These are phyloP conservation scores for Gallinago jamesoni DNA, from an alignment of 2,113 vertebrate species.

Conservation along the genomic window DNA sequence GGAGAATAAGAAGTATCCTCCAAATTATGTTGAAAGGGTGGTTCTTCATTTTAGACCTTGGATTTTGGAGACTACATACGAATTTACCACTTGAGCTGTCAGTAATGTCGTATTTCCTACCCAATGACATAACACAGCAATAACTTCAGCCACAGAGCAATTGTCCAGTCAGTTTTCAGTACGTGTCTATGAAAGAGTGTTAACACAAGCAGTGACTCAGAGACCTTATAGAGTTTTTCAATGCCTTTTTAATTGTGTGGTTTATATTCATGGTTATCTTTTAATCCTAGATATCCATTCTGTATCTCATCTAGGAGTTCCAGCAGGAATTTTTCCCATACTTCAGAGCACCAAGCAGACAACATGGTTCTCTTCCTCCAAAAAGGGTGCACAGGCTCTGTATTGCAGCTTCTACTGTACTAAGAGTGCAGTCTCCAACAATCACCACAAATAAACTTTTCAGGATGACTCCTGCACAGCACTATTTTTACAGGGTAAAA, in stretches of 20 bases:
- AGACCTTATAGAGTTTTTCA: neutral
- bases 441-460: neutral
- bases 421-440: neutral
- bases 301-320: neutral
- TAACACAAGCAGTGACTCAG: neutral
- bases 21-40: neutral
- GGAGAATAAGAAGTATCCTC: neutral
- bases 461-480: neutral
- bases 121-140: neutral
- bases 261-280: neutral
- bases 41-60: neutral
- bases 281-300: neutral
- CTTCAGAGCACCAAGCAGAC: neutral
- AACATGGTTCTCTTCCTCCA: neutral
- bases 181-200: neutral
- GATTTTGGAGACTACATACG: neutral
- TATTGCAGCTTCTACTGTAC: neutral
- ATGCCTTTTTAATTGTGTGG: neutral
- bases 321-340: neutral
- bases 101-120: neutral
- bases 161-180: neutral
- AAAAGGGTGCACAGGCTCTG: neutral
- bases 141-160: neutral
- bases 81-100: neutral
- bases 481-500: neutral